Evolutionary conservation across 1,140 invertebrate species (phyloP), one percentile per base, ranked within the genome.

Genomic region (Orchesella cincta): DNA sequence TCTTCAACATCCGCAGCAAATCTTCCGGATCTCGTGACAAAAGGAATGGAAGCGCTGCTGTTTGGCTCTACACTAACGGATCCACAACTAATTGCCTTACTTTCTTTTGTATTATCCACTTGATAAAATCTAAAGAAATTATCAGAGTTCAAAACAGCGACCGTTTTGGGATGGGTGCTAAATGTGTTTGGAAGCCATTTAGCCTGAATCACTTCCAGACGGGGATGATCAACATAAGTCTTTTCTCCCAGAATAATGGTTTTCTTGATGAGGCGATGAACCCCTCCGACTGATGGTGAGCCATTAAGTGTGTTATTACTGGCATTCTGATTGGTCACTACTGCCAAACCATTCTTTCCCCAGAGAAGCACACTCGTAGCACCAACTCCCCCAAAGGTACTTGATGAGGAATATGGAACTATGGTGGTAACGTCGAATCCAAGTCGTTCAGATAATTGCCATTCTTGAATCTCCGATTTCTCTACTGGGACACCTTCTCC

Each of bases 321-420:
- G 8, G 31, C 31, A 23, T 67, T 67, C 33, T 67, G 28, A 67
- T 67, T 67, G 12, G 62, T 67, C 5, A 67, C 31, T 3, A 67
- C 62, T 12, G 62, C 62, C 62, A 67, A 31, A 2, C 62, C 62
- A 67, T 67, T 67, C 31, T 67, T 67, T 33, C 62, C 62, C 62
- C 62, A 67, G 5, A 67, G 23, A 31, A 67, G 62, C 2, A 67
- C 29, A 67, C 31, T 31, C 12, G 28, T 67, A 29, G 62, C 31
- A 12, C 39, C 39, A 31, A 29, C 33, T 31, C 62, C 62, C 14
- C 62, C 62, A 67, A 5, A 12, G 8, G 62, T 5, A 31, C 12
- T 29, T 31, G 23, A 5, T 3, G 29, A 29, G 5, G 62, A 29
- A 33, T 31, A 31, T 31, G 62, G 62, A 3, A 33, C 62, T 14